Conservation (phyloP, 2,113 vertebrate genomes). For the Eublepharis macularius region DNA sequence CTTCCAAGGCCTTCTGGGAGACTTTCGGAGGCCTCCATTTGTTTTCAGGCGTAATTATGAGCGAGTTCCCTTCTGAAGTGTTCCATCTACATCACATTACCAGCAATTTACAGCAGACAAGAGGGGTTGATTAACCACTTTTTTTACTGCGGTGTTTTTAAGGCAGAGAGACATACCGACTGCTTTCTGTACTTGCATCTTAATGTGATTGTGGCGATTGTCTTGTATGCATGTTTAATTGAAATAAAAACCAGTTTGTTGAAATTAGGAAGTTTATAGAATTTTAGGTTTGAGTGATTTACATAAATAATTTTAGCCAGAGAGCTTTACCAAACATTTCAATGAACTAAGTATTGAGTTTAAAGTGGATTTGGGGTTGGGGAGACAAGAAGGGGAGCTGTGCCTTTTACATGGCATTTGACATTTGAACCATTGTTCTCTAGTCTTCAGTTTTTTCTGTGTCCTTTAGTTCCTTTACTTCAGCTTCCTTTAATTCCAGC, state of each 20-base stretch:
- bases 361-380: background rate
- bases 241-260: background rate
- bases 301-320: background rate
- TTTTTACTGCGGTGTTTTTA: background rate
- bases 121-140: constrained; percentile 3
- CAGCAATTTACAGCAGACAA: constrained; percentile 6
- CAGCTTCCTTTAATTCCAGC: constrained; percentile 19
- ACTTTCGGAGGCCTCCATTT: background rate
- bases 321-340: background rate
- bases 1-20: background rate
- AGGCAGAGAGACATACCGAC: background rate
- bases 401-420: background rate
- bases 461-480: constrained; percentile 4
- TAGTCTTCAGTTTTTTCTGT: constrained; percentile 3
- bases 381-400: background rate
- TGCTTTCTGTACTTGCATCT: background rate
- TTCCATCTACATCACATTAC: background rate
- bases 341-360: background rate
- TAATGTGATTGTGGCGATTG: constrained; percentile 11
- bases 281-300: background rate
- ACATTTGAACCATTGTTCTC: constrained; percentile 24
- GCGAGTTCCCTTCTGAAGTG: background rate
- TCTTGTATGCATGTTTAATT: background rate
- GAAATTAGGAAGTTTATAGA: constrained; percentile 3
- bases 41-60: background rate